A percentile compares a stretch with the other conserved stretches of the same genome.
Evolutionary conservation across 2,113 vertebrate species (phyloP).

Genomic region (Willisornis vidua): DNA sequence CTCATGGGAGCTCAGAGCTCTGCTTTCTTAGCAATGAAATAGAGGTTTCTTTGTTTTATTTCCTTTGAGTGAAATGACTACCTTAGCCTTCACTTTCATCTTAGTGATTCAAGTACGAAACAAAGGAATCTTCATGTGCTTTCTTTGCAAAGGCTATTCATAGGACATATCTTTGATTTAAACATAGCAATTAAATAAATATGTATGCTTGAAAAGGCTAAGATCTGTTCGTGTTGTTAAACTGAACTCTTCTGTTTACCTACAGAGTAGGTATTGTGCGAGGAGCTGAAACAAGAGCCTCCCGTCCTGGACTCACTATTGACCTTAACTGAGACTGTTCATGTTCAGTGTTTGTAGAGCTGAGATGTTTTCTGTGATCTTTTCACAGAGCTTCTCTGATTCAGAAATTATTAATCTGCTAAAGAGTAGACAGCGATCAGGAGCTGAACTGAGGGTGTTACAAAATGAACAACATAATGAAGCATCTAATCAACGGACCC

Average conservation of each 20-base stretch:
- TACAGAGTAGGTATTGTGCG: conserved; percentile 63
- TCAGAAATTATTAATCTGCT: conserved; percentile 53
- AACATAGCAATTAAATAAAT: conserved; percentile 35
- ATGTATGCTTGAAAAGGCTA: conserved; percentile 35
- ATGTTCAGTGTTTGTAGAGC: conserved; percentile 37
- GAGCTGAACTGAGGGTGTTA: neutral
- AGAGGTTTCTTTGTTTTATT: conserved; percentile 55
- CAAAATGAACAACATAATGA: neutral
- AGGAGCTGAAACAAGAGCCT: conserved; percentile 33
- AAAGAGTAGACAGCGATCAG: neutral
- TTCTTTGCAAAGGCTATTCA: conserved; percentile 32
- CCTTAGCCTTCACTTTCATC: neutral
- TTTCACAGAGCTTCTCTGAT: conserved; percentile 28
- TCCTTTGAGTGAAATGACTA: conserved; percentile 23
- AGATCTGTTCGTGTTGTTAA: conserved; percentile 16
- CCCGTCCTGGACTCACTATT: neutral
- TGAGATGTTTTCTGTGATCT: conserved; percentile 26
- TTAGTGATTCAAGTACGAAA: conserved; percentile 5
- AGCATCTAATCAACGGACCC: neutral
- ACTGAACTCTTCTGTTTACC: conserved; percentile 46
- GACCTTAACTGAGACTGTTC: conserved; percentile 3
- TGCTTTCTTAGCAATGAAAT: conserved; percentile 28
- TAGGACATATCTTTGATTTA: conserved; percentile 13
- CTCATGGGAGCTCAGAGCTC: neutral
- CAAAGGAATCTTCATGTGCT: conserved; percentile 20